Base-by-base conservation (phyloP, 2,888 invertebrate genomes). In the Apamea epomidion region DNA sequence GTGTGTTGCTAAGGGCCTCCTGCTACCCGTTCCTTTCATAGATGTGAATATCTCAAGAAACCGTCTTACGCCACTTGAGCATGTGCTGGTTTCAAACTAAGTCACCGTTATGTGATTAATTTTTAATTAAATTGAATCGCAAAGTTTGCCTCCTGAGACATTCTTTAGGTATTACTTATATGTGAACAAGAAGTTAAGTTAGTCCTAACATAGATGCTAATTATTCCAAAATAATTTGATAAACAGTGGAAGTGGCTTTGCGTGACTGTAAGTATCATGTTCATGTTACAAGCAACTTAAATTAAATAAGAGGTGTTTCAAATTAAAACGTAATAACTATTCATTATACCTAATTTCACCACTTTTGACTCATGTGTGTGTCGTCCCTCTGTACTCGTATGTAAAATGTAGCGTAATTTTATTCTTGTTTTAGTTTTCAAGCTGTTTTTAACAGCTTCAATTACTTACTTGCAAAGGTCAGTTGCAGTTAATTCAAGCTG, bases 211-310 rank as follows among this genome's bases (percentile, higher is more conserved):
- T 70, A 51, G 25, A 32, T 32, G n/a, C n/a, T n/a, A n/a, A n/a
- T n/a, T 71, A 21, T 76, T 88, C 21, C 67, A 71, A 82, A 87
- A 81, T 82, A 78, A 82, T 72, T 72, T 77, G 18, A 80, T 79
- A 76, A 72, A 77, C 74, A 76, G 62, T 62, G 42, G 18, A 78
- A 67, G 77, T 74, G 64, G 32, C 54, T 78, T 89, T 75, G 90
- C 88, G 90, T 89, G 88, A 74, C 77, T 69, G 29, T 78, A 73
- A 87, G 76, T 89, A 88, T 86, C 84, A 88, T 83, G 76, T 60
- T 87, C 81, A 88, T 76, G 81, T 81, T 80, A 68, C 37, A 74
- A 89, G 85, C 76, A 71, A 85, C 78, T 80, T 74, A 69, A 88
- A 79, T 80, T 78, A 78, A 83, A 78, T 54, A 58, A 77, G 78